phyloP scores from a whole-genome alignment of 1,140 invertebrate species.

The Solenopsis fugax region DNA sequence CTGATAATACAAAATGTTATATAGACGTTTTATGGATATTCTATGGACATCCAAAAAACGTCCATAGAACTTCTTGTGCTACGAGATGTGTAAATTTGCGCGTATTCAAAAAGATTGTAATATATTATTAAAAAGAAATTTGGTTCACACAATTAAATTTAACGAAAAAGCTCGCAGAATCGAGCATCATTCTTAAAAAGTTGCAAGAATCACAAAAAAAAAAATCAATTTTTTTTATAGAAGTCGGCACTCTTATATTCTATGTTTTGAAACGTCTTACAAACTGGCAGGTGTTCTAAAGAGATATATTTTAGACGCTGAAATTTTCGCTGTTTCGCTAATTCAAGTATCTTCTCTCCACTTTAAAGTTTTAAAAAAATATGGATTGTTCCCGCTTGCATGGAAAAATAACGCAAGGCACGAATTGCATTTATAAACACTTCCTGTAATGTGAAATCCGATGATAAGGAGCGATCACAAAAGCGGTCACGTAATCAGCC shows the following conservation, averaged over 20 bases:
- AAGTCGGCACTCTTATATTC: not conserved
- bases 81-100: no score
- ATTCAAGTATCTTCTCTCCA: not conserved
- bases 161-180: not conserved
- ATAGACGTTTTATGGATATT: no score
- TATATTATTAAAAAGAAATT: not conserved
- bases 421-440: not conserved
- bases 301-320: not conserved
- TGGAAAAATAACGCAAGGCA: not conserved
- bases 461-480: slow-evolving; percentile 49
- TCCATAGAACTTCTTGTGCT: no score
- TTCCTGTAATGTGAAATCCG: slow-evolving; percentile 46
- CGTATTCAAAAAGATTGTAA: not conserved
- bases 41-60: no score
- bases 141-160: not conserved
- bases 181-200: not conserved
- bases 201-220: not conserved
- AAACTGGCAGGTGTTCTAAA: not conserved
- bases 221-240: not conserved
- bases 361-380: not conserved
- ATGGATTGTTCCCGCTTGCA: not conserved
- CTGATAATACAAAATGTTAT: no score
- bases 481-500: slow-evolving; percentile 42
- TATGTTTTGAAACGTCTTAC: not conserved
- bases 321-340: not conserved